Base-by-base conservation (phyloP, 2,113 vertebrate genomes). In the Myxocyprinus asiaticus region DNA sequence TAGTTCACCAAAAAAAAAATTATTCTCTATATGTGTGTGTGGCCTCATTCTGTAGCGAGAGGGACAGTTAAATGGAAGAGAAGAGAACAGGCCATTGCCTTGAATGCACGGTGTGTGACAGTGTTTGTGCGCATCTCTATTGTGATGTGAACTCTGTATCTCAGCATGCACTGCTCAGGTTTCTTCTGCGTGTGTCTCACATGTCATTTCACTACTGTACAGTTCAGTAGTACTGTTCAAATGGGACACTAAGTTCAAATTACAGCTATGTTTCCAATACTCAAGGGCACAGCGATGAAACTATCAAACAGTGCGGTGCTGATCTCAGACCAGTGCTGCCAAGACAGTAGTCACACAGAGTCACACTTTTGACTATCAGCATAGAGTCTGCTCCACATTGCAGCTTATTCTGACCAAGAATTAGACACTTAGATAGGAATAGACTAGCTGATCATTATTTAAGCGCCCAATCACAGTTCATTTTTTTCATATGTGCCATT, bases 141-240 rank as follows among this genome's bases (percentile, higher is more conserved):
- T 74, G 44, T 50, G 15, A 50, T 74, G 44, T 50, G 15, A 50
- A 74, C 71, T 15, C 58, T 9, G 58, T 63, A 11, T 63, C 45
- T 58, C 71, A 74, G 58, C 45, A 74, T 74, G 58, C 71, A 63
- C 71, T 74, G 14, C 71, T 74, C 71, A 0, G 71, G 58, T 74
- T 74, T 63, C 71, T 50, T 42, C 58, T 8, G 15, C 3, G 14
- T 5, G 45, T 33, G 45, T 63, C 58, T 74, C 58, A 42, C 0
- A 47, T 74, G 15, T 63, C 71, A 63, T 59, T 59, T 72, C 58
- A 42, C 15, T 59, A 63, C 50, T 74, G 45, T 50, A 47, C 43
- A 53, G n/a, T 15, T n/a, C 55, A 6, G n/a, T 6, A 5, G 55
- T 6, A n/a, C 55, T 15, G 17, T 68, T 50, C 22, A 33, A 43